Evolutionary conservation across 2,113 vertebrate species (phyloP).

Genomic region (Hiodon tergisus): DNA sequence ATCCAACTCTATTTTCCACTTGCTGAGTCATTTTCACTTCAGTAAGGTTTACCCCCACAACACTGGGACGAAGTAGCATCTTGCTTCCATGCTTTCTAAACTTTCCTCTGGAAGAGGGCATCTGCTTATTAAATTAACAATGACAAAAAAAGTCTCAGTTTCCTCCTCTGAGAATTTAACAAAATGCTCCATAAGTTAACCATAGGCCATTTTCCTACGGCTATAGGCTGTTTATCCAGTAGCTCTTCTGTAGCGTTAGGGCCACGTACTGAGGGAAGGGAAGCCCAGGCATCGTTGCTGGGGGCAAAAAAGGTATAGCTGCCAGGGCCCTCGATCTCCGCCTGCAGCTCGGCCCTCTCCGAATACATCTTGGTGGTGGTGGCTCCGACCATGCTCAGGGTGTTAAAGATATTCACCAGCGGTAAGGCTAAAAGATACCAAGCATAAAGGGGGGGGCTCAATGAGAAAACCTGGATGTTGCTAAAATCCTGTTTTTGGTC

Average conservation of each 20-base stretch:
- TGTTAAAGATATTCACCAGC: constrained; percentile 88
- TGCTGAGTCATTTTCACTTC: too few species aligned
- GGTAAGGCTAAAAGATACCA: constrained; percentile 70
- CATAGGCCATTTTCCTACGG: too few species aligned
- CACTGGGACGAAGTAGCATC: too few species aligned
- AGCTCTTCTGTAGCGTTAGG: too few species aligned
- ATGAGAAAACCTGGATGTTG: neutral
- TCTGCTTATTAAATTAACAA: neutral
- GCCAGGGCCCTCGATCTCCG: constrained; percentile 87
- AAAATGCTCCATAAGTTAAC: too few species aligned
- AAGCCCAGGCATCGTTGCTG: constrained; percentile 88
- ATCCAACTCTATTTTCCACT: too few species aligned
- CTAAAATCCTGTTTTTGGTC: too few species aligned
- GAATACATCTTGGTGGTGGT: constrained; percentile 90
- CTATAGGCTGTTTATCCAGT: too few species aligned
- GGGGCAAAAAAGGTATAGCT: constrained; percentile 96
- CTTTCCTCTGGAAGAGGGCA: too few species aligned
- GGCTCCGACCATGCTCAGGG: constrained; percentile 81
- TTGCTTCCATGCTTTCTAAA: too few species aligned
- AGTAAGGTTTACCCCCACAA: too few species aligned
- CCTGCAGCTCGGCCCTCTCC: constrained; percentile 75
- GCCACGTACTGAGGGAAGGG: constrained; percentile 75
- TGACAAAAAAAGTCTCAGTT: neutral
- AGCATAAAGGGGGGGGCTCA: neutral
- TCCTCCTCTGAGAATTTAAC: too few species aligned